These are phyloP conservation scores for Siniperca undulata DNA, from an alignment of 2,797 vertebrate genomes.

Conservation along the genomic window DNA sequence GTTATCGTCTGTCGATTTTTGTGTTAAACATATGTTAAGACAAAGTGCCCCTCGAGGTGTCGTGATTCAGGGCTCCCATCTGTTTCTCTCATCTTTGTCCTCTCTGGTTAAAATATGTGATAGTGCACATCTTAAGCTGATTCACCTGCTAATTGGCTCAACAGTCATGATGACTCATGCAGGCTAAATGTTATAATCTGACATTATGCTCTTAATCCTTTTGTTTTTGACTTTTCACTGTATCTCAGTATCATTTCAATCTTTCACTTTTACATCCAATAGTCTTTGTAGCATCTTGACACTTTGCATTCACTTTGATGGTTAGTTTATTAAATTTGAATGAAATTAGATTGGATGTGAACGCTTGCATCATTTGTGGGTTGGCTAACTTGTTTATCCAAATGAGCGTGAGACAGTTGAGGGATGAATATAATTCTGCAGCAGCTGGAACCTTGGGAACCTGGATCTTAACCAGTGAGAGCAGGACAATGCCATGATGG, in stretches of 20 bases:
- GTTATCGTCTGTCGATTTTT: conserved; percentile 5
- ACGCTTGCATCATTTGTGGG: conserved; percentile 44
- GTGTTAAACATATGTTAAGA: neutral
- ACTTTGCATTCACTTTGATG: conserved; percentile 29
- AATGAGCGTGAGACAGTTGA: conserved; percentile 54
- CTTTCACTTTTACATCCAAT: neutral
- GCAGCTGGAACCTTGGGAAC: conserved; percentile 32
- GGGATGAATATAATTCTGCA: conserved; percentile 34
- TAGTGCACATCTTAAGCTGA: neutral
- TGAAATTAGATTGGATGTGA: conserved; percentile 44
- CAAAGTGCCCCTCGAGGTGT: conserved; percentile 2
- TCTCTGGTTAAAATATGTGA: neutral
- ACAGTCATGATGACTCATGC: conserved; percentile 13
- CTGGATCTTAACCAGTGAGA: conserved; percentile 2
- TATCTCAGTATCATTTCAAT: neutral
- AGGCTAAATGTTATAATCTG: conserved; percentile 6
- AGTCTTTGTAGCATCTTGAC: conserved; percentile 9
- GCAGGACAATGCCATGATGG: neutral
- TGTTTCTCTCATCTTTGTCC: conserved; percentile 18
- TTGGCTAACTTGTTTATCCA: conserved; percentile 57
- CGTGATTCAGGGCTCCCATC: neutral
- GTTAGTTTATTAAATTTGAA: conserved; percentile 48
- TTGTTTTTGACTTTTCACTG: conserved; percentile 21
- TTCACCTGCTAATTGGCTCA: conserved; percentile 46
- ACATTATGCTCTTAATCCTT: conserved; percentile 6